Evolutionary conservation across 1,140 invertebrate species (phyloP), one percentile per base, ranked within the genome.

Genomic region (Anastrepha obliqua): DNA sequence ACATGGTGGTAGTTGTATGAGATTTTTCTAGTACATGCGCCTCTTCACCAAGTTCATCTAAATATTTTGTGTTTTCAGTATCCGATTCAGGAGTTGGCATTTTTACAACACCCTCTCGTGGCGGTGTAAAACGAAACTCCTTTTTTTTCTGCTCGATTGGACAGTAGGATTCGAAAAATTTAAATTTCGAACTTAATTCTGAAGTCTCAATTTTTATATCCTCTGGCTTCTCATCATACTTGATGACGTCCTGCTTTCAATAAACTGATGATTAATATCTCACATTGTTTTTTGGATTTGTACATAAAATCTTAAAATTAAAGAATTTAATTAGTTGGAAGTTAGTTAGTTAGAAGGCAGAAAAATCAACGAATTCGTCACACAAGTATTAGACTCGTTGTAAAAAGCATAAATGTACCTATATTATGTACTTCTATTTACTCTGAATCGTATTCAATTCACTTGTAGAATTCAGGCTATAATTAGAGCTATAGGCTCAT

Each of bases 131-230:
- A 90, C 97, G 94, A 94, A 98, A 98, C 90, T 95, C 94, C 93
- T 96, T 97, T 89, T 95, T 95, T 89, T 95, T 93, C 5, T 81
- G 70, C 92, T 96, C 94, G n/a, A 95, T 95, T 60, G 96, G 95
- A 91, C 95, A 95, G 94, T 97, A 98, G 1, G 96, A 96, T 94
- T 98, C 97, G 94, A 98, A 98, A 94, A 98, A 98, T 93, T 97
- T 97, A 94, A 98, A 98, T 90, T 97, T 96, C 91, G 97, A 95
- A 58, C 96, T 95, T 89, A 98, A 96, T 92, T 98, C 97, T 29
- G 96, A 96, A 2, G 97, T 97, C 93, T 97, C 95, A 85, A 98
- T 95, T 89, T 95, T 95, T 51, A 98, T 95, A 90, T 98, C 97
- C 88, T 97, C 97, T 58, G 96, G 91, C 44, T 95, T 94, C 89